A percentile compares a stretch with the other conserved stretches of the same genome.
Conservation (phyloP, 2,797 vertebrate species). For the Mormyrus proboscirostris region DNA sequence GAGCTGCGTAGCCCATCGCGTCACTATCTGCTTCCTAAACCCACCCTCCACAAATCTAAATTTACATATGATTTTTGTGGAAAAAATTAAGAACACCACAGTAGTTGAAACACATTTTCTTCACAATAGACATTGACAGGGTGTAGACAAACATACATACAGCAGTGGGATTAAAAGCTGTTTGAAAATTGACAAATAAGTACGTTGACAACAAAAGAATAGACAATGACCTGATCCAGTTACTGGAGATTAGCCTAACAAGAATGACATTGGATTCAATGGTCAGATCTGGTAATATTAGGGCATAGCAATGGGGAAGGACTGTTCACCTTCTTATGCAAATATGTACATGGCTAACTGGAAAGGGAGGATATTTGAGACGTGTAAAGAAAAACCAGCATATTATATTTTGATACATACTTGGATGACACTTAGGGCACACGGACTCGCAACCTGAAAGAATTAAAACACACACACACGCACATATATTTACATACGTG, state of each 20-base stretch:
- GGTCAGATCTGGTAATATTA: background rate
- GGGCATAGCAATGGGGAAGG: background rate
- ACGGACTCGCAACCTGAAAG: background rate
- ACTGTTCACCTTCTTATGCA: background rate
- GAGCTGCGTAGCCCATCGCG: background rate
- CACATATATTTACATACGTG: too few species aligned
- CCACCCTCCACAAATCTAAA: background rate
- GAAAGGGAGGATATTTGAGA: background rate
- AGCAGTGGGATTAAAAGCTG: background rate
- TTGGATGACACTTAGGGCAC: background rate
- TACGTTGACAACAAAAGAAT: background rate
- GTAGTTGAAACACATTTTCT: background rate
- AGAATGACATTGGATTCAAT: background rate
- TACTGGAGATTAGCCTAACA: background rate
- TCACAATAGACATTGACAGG: background rate
- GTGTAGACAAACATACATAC: background rate
- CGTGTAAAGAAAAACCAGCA: background rate
- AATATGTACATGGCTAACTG: background rate
- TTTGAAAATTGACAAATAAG: background rate
- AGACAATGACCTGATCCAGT: conserved; percentile 1
- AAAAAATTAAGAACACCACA: background rate
- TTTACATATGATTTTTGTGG: background rate
- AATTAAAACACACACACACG: background rate
- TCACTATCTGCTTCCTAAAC: background rate
- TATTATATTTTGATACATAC: background rate